Percentiles rank a stretch among this genome's conserved stretches.
These are phyloP conservation scores for Trichopoda pennipes DNA, from an alignment of 2,888 invertebrate species.

Conservation along the genomic window DNA sequence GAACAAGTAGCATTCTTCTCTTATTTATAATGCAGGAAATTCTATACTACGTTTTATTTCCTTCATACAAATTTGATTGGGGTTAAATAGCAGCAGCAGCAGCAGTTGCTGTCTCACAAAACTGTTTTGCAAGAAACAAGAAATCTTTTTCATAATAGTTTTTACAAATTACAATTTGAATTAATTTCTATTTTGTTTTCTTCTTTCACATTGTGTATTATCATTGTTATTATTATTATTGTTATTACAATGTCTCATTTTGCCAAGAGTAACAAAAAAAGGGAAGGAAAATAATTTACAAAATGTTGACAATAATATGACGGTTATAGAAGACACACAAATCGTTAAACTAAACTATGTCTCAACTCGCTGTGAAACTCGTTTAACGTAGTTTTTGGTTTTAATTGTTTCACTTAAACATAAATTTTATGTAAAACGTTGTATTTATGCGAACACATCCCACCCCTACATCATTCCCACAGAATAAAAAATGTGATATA, in stretches of 20 bases:
- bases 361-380: conserved; percentile 31
- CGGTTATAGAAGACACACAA: conserved; percentile 38
- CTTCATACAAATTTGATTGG: conserved; percentile 51
- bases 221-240: too few species aligned
- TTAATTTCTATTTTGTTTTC: conserved; percentile 31
- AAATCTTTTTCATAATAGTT: conserved; percentile 51
- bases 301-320: conserved; percentile 59
- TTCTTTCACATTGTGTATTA: neutral
- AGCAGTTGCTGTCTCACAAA: conserved; percentile 53
- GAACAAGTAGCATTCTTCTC: conserved; percentile 20
- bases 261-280: conserved; percentile 28
- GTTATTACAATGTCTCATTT: conserved; percentile 30
- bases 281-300: conserved; percentile 21
- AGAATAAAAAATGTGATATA: conserved; percentile 36
- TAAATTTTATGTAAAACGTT: conserved; percentile 71
- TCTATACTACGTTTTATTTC: neutral
- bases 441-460: conserved; percentile 19
- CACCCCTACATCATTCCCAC: conserved; percentile 20
- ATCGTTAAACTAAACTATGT: conserved; percentile 41
- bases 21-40: neutral
- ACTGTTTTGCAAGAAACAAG: conserved; percentile 8
- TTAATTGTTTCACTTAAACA: conserved; percentile 59
- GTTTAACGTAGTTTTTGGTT: conserved; percentile 5
- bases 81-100: conserved; percentile 69
- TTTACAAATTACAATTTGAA: conserved; percentile 63